These are phyloP conservation scores for Ciconia boyciana DNA, from an alignment of 2,113 vertebrate genomes.

Conservation along the genomic window DNA sequence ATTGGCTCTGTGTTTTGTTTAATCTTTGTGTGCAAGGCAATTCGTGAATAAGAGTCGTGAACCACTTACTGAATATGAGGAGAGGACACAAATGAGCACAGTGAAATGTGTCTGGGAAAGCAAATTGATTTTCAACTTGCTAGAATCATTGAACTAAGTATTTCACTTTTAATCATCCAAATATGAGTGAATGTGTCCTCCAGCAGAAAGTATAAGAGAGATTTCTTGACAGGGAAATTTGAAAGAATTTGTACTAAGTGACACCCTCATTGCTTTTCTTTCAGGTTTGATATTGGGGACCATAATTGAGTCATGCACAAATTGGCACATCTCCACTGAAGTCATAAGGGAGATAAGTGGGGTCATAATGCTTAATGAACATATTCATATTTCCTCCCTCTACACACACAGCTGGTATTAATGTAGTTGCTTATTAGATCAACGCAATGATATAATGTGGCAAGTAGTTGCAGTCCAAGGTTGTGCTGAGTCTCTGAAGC, in stretches of 20 bases:
- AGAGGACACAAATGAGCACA: not conserved
- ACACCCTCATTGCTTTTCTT: not conserved
- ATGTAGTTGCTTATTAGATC: constrained; percentile 42
- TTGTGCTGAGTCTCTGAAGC: not conserved
- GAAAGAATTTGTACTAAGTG: not conserved
- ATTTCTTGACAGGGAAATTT: not conserved
- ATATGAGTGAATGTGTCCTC: not conserved
- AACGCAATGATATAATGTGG: not conserved
- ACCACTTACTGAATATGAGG: not conserved
- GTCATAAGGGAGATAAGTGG: not conserved
- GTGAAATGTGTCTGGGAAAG: constrained; percentile 1
- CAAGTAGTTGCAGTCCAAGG: not conserved
- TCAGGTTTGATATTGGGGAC: not conserved
- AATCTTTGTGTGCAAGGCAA: not conserved
- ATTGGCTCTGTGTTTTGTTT: constrained; percentile 1
- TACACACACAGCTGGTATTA: constrained; percentile 30
- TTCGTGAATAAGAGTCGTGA: not conserved
- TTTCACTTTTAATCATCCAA: not conserved
- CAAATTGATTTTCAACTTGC: not conserved
- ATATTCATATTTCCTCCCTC: constrained; percentile 10
- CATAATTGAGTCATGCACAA: not conserved
- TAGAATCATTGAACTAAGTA: not conserved
- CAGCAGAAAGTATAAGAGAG: not conserved
- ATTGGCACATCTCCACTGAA: not conserved
- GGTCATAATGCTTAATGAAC: constrained; percentile 23